These are phyloP conservation scores for Lycophotia porphyrea DNA, from an alignment of 2,888 invertebrate genomes.

Conservation along the genomic window DNA sequence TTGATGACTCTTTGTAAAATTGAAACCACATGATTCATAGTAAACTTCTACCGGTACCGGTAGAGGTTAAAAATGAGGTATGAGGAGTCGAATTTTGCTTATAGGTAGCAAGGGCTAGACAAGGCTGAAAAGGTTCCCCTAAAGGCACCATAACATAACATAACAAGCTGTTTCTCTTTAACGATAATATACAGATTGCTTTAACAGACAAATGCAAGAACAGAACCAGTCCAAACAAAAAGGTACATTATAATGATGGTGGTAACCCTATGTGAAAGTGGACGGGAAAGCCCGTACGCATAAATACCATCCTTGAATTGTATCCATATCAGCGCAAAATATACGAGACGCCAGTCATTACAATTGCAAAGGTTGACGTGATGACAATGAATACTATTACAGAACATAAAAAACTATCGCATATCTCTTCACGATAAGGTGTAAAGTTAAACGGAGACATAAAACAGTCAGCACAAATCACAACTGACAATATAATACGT, in stretches of 20 bases:
- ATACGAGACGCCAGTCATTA: slow-evolving; percentile 62
- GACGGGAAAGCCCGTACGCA: slow-evolving; percentile 9
- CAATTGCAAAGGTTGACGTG: slow-evolving; percentile 57
- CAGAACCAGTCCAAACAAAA: slow-evolving; percentile 10
- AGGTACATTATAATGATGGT: too few relatives aligned
- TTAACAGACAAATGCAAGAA: neutral
- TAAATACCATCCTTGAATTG: slow-evolving; percentile 46
- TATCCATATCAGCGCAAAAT: slow-evolving; percentile 60
- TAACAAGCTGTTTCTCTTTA: neutral
- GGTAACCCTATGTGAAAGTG: neutral
- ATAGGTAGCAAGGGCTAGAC: neutral
- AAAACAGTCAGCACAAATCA: slow-evolving; percentile 74
- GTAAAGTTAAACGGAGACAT: slow-evolving; percentile 70
- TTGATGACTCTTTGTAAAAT: neutral
- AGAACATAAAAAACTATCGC: slow-evolving; percentile 58
- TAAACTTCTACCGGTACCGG: neutral
- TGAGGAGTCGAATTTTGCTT: neutral
- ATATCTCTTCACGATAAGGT: slow-evolving; percentile 69
- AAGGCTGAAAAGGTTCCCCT: neutral
- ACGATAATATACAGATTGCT: neutral
- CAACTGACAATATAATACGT: slow-evolving; percentile 75
- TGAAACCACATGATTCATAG: neutral
- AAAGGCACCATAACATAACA: too few relatives aligned
- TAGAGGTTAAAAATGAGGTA: neutral
- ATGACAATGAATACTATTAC: slow-evolving; percentile 62